Conservation (phyloP, 2,113 vertebrate species). For the Gymnobelideus leadbeateri region DNA sequence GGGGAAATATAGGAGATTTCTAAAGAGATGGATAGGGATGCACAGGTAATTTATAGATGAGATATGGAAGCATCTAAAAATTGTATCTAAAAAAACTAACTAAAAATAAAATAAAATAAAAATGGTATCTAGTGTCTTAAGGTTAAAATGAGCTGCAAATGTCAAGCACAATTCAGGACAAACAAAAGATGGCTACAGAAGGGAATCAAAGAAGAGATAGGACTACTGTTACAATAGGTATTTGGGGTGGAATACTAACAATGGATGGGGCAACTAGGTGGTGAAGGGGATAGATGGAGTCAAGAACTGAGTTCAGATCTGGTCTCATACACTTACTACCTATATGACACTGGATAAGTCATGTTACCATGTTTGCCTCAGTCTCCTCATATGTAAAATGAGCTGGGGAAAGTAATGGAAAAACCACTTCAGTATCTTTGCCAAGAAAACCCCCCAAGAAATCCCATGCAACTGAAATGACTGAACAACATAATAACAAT, state of each 20-base stretch:
- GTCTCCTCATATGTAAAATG: background rate
- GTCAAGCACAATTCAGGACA: too few species aligned
- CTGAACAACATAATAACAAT: background rate
- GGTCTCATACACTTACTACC: background rate
- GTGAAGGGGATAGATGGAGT: background rate
- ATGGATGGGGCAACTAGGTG: background rate
- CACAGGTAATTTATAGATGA: too few species aligned
- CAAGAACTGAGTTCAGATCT: background rate
- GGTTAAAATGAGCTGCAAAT: too few species aligned
- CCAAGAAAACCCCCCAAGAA: background rate
- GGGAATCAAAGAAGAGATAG: too few species aligned
- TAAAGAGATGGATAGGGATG: too few species aligned
- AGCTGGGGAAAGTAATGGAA: background rate
- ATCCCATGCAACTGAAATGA: background rate
- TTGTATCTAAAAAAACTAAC: too few species aligned
- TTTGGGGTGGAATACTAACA: background rate
- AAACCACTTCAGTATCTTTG: background rate
- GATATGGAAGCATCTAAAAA: too few species aligned
- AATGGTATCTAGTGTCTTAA: too few species aligned
- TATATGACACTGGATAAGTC: background rate
- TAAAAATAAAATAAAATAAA: too few species aligned
- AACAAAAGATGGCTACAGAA: too few species aligned
- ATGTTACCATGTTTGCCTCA: background rate
- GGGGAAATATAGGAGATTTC: too few species aligned
- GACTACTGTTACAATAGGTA: background rate